Evolutionary conservation across 2,797 vertebrate species (phyloP).

Genomic region (Lacerta agilis): DNA sequence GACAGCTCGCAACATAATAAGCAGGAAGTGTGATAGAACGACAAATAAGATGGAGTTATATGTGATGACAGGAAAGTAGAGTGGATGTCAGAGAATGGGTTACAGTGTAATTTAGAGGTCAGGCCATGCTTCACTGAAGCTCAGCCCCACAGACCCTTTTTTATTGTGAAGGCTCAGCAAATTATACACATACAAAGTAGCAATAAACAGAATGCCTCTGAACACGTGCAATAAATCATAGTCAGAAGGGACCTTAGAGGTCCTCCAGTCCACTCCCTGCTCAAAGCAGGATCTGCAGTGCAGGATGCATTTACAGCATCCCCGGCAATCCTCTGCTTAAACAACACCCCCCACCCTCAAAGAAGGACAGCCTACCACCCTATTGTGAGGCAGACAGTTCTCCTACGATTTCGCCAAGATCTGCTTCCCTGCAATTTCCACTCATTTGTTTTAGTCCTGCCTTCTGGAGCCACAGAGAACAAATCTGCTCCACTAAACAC

Average conservation of each 20-base stretch:
- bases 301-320: too few species aligned
- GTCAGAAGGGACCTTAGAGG: neutral
- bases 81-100: neutral
- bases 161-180: neutral
- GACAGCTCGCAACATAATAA: neutral
- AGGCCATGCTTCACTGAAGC: neutral
- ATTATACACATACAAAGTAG: neutral
- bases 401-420: too few species aligned
- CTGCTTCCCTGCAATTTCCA: neutral
- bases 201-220: neutral
- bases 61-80: neutral
- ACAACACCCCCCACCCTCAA: too few species aligned
- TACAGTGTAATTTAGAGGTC: neutral
- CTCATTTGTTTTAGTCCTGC: neutral
- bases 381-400: too few species aligned
- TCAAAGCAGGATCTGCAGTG: neutral
- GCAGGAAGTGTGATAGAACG: neutral
- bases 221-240: neutral
- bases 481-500: neutral
- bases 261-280: neutral
- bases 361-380: too few species aligned
- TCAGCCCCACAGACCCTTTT: neutral
- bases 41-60: neutral
- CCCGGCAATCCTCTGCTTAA: too few species aligned
- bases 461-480: neutral